Evolutionary conservation across 1,140 invertebrate species (phyloP).

Genomic region (Gonatopus flavifemur): DNA sequence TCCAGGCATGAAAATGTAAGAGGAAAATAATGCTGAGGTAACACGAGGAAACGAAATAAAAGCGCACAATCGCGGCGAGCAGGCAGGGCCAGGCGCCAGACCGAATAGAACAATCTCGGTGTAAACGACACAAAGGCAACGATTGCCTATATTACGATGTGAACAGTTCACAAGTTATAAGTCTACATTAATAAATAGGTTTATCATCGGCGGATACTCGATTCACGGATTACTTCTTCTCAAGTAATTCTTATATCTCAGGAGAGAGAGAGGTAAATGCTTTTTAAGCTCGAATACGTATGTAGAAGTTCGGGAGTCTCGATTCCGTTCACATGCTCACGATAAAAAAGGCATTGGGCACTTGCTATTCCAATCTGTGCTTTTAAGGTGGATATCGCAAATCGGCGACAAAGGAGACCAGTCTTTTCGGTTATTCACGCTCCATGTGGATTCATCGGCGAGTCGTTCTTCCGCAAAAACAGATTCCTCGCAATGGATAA

Average conservation of each 20-base stretch:
- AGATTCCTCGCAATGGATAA: too few relatives aligned
- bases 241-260: not conserved
- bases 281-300: conserved; percentile 1
- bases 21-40: too few relatives aligned
- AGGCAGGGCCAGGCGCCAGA: too few relatives aligned
- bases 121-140: too few relatives aligned
- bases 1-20: too few relatives aligned
- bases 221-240: not conserved
- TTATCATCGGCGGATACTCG: conserved; percentile 9
- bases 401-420: not conserved
- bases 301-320: conserved; percentile 21
- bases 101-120: too few relatives aligned
- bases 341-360: conserved; percentile 27
- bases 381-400: conserved; percentile 6
- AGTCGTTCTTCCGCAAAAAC: too few relatives aligned
- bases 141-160: conserved; percentile 10
- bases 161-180: conserved; percentile 3
- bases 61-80: too few relatives aligned
- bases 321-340: conserved; percentile 31
- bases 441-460: too few relatives aligned
- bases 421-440: too few relatives aligned
- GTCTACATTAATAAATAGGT: conserved; percentile 14
- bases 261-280: not conserved
- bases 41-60: too few relatives aligned
- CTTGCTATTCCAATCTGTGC: conserved; percentile 3